Evolutionary conservation across 2,888 invertebrate species (phyloP), one percentile per base, ranked within the genome.

Genomic region (Lobophora halterata): DNA sequence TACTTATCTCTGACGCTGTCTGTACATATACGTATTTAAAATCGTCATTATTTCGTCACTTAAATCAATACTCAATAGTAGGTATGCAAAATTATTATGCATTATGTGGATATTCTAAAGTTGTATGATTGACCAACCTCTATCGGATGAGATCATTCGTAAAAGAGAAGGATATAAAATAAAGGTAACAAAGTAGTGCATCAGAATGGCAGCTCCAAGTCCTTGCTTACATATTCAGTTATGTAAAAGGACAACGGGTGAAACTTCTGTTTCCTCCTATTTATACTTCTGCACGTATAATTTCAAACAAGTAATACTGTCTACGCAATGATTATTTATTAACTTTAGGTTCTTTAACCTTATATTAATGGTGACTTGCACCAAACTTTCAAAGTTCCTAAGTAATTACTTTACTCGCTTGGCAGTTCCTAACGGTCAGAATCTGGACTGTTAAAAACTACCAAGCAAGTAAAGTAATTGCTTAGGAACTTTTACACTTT

Each of bases 211-310:
- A 46, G 37, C 46, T 36, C 46, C 29, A 43, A 51, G 54, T 58
- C 63, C 64, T 68, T 59, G 62, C 55, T 60, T 57, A 58, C 38
- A 48, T 57, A 57, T 62, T 59, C 58, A 65, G 55, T 58, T 61
- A 61, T 57, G 58, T 59, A 51, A 57, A 66, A 65, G 62, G 64
- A 61, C 58, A 49, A 41, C 58, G 30, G 46, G 57, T 58, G 43
- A 49, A 38, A 50, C 52, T 48, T 56, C 39, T 58, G 49, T 55
- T 57, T 58, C 50, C 52, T 52, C 34, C 26, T 48, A 40, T 54
- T 33, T 30, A n/a, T 20, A 30, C 31, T 26, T 11, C 9, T 34
- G 16, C 9, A 9, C 6, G 20, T 16, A 32, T 27, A 29, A 19
- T 12, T 28, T 7, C 21, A 6, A 25, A 7, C 27, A 26, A 13